A percentile compares a stretch with the other conserved stretches of the same genome.
These are phyloP conservation scores for Clepsis dumicolana DNA, from an alignment of 2,888 invertebrate species.

Conservation along the genomic window DNA sequence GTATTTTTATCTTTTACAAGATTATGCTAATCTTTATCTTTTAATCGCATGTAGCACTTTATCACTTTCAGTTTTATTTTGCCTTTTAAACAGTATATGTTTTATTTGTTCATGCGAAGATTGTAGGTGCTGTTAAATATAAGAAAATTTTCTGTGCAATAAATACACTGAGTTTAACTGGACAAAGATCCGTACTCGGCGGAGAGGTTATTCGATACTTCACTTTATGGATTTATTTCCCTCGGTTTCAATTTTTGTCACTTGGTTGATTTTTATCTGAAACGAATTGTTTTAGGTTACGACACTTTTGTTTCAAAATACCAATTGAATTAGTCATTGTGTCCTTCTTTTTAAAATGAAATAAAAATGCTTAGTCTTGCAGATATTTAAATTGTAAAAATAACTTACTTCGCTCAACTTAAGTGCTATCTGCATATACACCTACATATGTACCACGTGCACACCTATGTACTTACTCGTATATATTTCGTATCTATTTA, in stretches of 20 bases:
- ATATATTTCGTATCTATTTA: not conserved
- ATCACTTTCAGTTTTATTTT: not conserved
- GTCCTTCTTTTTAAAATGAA: not conserved
- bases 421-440: too few relatives aligned
- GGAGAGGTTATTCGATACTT: conserved; percentile 67
- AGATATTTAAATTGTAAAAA: too few relatives aligned
- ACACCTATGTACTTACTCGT: too few relatives aligned
- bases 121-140: too few relatives aligned
- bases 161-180: conserved; percentile 58
- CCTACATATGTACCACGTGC: too few relatives aligned
- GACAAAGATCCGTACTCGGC: conserved; percentile 57
- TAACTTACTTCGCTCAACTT: too few relatives aligned
- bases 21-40: conserved; percentile 34
- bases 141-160: conserved; percentile 57
- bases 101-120: too few relatives aligned
- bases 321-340: conserved; percentile 54
- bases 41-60: not conserved
- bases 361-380: not conserved
- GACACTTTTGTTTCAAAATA: conserved; percentile 51
- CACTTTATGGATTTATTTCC: conserved; percentile 72
- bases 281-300: conserved; percentile 42
- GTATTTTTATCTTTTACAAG: conserved; percentile 46
- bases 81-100: too few relatives aligned
- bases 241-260: conserved; percentile 70
- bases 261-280: conserved; percentile 38